Percentiles rank a stretch among this genome's conserved stretches.
These are phyloP conservation scores for Orgyia antiqua DNA, from an alignment of 2,888 invertebrate genomes.

Conservation along the genomic window DNA sequence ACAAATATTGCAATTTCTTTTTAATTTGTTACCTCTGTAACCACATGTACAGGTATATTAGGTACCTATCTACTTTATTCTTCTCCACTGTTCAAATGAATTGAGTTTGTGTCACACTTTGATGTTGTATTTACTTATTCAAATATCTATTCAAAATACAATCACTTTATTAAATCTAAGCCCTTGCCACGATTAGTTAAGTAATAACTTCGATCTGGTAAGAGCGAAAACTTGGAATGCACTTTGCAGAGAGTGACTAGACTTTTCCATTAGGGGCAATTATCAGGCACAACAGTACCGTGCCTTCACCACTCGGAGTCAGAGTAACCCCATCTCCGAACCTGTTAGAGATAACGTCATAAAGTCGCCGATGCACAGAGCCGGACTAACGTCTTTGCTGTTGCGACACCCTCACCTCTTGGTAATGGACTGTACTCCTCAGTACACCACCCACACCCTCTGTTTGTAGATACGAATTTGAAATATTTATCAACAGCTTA, in stretches of 20 bases:
- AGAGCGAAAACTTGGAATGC: conserved; percentile 72
- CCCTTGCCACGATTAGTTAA: too few relatives aligned
- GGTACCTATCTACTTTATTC: too few relatives aligned
- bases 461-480: conserved; percentile 21
- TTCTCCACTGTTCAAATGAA: too few relatives aligned
- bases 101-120: too few relatives aligned
- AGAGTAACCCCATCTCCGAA: conserved; percentile 45
- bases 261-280: conserved; percentile 77
- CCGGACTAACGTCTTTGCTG: conserved; percentile 74
- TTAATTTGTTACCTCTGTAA: too few relatives aligned
- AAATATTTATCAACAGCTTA: conserved; percentile 23
- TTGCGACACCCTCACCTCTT: conserved; percentile 61
- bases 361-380: conserved; percentile 71
- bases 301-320: conserved; percentile 51
- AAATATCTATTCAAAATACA: too few relatives aligned
- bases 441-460: conserved; percentile 18
- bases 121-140: too few relatives aligned
- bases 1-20: too few relatives aligned
- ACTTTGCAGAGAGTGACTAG: conserved; percentile 70
- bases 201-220: conserved; percentile 68
- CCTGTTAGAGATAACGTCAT: conserved; percentile 77
- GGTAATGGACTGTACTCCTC: conserved; percentile 63
- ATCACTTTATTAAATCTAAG: too few relatives aligned
- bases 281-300: conserved; percentile 71
- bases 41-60: too few relatives aligned